Evolutionary conservation across 2,797 vertebrate genomes (phyloP), one percentile per base, ranked within the genome.

Genomic region (Coluber constrictor): DNA sequence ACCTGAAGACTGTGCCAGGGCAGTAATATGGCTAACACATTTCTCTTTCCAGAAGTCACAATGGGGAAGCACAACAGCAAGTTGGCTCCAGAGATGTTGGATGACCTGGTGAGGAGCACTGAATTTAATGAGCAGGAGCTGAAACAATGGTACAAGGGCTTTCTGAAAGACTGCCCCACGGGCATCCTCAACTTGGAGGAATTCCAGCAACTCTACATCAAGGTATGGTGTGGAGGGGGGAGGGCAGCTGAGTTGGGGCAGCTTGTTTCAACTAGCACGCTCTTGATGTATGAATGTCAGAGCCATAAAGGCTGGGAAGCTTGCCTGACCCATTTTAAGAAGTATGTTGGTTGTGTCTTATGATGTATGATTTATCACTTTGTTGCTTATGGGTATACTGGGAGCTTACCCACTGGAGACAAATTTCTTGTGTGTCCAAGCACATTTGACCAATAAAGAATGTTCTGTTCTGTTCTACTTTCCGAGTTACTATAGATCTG

Each of bases 61-160:
- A 99, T 99, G 99, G 99, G 99, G 96, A 99, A 99, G 97, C 99
- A 99, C 96, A 99, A 98, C 98, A 99, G 99, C 97, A 99, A 99
- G 93, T 98, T 99, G 97, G 99, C 99, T 91, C 99, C 99, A 0
- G 99, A 99, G 97, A 98, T 99, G 97, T 97, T 99, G 97, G 98
- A 99, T 7, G 99, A 99, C 96, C 97, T 99, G 97, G 98, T 99
- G 94, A 99, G 98, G 97, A 99, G 96, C 97, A 99, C 99, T 0
- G 99, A 99, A 97, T 99, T 99, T 97, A 99, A 99, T 1, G 99
- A 99, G 97, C 98, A 98, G 25, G 99, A 99, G 97, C 98, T 99
- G 95, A 99, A 99, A 97, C 99, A 99, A 97, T 99, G 99, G 99
- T 99, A 99, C 97, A 99, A 99, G 93, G 99, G 99, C 61, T 99